Percentiles rank a stretch among this genome's conserved stretches.
These are phyloP conservation scores for Molanna angustata DNA, from an alignment of 2,888 invertebrate genomes.

Conservation along the genomic window DNA sequence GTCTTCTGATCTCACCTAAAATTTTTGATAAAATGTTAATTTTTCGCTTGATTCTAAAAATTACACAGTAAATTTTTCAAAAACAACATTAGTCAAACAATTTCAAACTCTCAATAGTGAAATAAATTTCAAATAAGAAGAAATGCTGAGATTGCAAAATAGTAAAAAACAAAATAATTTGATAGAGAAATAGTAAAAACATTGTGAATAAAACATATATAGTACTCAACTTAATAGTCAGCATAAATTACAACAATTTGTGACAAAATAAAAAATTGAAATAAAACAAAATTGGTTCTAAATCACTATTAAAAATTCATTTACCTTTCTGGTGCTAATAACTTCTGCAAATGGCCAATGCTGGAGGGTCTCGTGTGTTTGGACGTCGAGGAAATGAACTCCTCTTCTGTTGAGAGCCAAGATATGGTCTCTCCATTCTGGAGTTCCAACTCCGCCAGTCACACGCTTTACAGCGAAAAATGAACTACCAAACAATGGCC, in stretches of 20 bases:
- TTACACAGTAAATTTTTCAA: neutral
- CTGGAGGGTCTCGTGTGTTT: slow-evolving; percentile 89
- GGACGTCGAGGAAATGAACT: slow-evolving; percentile 88
- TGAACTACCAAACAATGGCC: slow-evolving; percentile 96
- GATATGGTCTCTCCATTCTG: slow-evolving; percentile 81
- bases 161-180: no score
- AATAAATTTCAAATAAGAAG: no score
- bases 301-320: no score
- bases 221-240: no score
- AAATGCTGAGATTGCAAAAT: no score
- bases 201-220: no score
- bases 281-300: no score
- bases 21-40: neutral
- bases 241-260: no score
- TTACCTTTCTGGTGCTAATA: slow-evolving; percentile 88
- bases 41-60: neutral
- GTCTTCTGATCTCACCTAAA: slow-evolving; percentile 81
- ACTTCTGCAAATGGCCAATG: slow-evolving; percentile 95
- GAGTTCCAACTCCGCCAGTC: slow-evolving; percentile 58
- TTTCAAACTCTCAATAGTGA: neutral
- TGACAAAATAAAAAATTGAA: no score
- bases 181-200: no score
- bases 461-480: slow-evolving; percentile 95
- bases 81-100: neutral
- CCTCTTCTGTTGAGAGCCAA: slow-evolving; percentile 92